Evolutionary conservation across 2,888 invertebrate genomes (phyloP), one percentile per base, ranked within the genome.

Genomic region (Tipula unca): DNA sequence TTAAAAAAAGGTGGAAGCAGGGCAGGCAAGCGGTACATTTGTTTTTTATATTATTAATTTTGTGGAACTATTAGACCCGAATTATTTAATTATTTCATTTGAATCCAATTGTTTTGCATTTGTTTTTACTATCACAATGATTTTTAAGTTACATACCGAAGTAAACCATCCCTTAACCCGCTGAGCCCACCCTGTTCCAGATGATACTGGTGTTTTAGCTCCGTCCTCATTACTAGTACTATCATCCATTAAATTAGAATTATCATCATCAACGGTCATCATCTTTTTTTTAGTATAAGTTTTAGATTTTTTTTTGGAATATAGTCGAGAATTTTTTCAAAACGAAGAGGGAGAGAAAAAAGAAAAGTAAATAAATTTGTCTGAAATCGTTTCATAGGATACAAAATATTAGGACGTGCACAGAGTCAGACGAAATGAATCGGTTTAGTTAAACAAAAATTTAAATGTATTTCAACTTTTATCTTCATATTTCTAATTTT

Each of bases 121-220:
- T 39, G 39, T 14, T 42, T 85, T 85, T 84, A 84, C 84, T 36
- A 36, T 25, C 36, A 85, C 85, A 85, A 85, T 36, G 84, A 29
- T 85, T 82, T n/a, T n/a, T 83, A 86, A 89, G 90, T 91, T 92
- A 94, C 93, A 92, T 94, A 94, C 94, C 94, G 93, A 93, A 92
- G 92, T 92, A 92, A 94, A 93, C 94, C 94, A 94, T 92, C 93
- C 93, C 91, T 93, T 93, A 93, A 93, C 93, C 93, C 92, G 93
- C 92, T 93, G 93, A 92, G 93, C 93, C 94, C 94, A 93, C 93
- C 94, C 92, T 90, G 93, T 93, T 93, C 90, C 90, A 13, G 85
- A 82, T 85, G 85, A 20, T 82, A 17, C 36, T 89, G 90, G 90
- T 88, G 91, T 90, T 90, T 90, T 89, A 83, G 86, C 85, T 85